Conservation (phyloP, 2,797 vertebrate genomes). For the Emydoidea blandingii region DNA sequence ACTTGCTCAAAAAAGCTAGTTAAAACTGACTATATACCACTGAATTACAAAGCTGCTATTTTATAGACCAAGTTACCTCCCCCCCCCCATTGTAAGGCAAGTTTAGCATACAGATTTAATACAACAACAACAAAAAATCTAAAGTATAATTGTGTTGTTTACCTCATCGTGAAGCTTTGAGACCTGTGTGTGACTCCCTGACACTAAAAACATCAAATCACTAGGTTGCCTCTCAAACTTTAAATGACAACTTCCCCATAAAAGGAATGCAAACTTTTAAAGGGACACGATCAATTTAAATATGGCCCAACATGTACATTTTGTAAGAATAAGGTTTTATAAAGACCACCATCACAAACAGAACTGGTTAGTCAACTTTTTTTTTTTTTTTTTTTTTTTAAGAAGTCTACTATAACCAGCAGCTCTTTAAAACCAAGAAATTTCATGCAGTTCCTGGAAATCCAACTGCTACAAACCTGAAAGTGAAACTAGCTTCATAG, state of each 20-base stretch:
- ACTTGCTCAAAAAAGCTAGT: neutral
- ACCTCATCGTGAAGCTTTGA: neutral
- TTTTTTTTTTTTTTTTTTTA: neutral
- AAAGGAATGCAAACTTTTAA: neutral
- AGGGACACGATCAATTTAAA: neutral
- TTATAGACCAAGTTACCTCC: neutral
- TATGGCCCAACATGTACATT: neutral
- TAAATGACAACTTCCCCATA: neutral
- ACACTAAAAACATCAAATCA: neutral
- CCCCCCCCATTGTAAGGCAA: neutral
- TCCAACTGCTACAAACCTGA: neutral
- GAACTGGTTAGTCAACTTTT: neutral
- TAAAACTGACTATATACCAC: neutral
- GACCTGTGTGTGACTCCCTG: neutral
- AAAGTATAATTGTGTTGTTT: neutral
- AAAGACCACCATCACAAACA: neutral
- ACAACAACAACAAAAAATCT: neutral
- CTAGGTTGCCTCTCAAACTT: neutral
- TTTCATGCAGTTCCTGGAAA: neutral
- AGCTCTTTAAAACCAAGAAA: neutral
- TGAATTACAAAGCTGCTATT: neutral
- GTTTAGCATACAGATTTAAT: neutral
- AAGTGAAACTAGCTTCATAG: constrained; percentile 48
- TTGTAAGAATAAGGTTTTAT: neutral
- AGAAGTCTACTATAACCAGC: neutral